Conservation (phyloP, 2,888 invertebrate genomes). For the Mythimna ferrago region DNA sequence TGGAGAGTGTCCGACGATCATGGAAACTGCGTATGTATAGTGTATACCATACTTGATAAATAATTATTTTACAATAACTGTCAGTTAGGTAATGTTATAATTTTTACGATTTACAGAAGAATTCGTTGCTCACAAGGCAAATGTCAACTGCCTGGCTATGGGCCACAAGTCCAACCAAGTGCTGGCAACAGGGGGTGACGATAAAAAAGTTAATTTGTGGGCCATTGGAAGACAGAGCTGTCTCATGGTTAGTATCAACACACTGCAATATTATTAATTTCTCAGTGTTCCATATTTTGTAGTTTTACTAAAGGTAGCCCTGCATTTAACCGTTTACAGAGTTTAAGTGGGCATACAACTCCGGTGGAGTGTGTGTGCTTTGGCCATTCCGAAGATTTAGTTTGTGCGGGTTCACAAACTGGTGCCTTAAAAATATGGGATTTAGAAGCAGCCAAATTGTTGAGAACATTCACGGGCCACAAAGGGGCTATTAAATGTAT, state of each 20-base stretch:
- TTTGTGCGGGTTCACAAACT: constrained; percentile 98
- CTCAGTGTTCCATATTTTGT: not conserved
- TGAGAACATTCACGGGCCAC: constrained; percentile 97
- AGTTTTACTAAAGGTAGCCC: not conserved
- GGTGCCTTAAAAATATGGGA: constrained; percentile 99
- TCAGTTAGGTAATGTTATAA: not conserved
- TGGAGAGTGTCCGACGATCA: constrained; percentile 92
- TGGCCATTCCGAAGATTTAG: constrained; percentile 98
- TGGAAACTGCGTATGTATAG: constrained; percentile 95
- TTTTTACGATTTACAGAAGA: constrained; percentile 92
- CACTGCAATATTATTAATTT: not conserved
- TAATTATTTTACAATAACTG: not conserved
- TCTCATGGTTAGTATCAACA: constrained; percentile 94
- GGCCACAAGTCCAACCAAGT: constrained; percentile 98
- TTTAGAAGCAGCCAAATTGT: constrained; percentile 97
- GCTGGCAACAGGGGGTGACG: constrained; percentile 98
- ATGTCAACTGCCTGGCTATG: constrained; percentile 96
- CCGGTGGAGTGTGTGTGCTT: constrained; percentile 98
- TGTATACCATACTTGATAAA: constrained; percentile 2
- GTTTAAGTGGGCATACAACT: constrained; percentile 97
- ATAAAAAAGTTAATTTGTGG: constrained; percentile 99
- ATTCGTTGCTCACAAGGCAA: constrained; percentile 96
- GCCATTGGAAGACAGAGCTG: constrained; percentile 98
- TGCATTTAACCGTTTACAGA: constrained; percentile 87
- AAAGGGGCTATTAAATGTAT: constrained; percentile 96